phyloP scores from a whole-genome alignment of 2,113 vertebrate species.

The Dromas ardeola region DNA sequence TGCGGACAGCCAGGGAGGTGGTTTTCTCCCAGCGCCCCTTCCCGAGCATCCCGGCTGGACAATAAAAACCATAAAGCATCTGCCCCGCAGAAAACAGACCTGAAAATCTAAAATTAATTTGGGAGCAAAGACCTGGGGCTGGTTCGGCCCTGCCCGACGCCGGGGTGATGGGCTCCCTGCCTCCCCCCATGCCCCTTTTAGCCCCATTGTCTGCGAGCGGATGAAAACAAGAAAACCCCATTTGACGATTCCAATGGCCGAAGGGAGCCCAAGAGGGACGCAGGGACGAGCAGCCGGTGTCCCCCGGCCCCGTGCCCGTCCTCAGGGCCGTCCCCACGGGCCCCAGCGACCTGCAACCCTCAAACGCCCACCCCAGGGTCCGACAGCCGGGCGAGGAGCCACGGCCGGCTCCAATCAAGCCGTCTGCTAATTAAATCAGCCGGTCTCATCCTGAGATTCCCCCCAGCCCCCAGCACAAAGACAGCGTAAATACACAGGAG shows the following conservation, averaged over 20 bases:
- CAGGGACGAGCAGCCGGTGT: rapidly evolving
- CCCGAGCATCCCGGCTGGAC: not conserved
- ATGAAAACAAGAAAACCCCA: not conserved
- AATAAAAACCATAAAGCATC: not conserved
- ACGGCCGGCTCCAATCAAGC: rapidly evolving
- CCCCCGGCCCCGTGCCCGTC: not conserved
- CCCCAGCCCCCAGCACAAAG: not conserved
- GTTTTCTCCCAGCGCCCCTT: not conserved
- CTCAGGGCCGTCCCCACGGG: not conserved
- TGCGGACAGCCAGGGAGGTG: not conserved
- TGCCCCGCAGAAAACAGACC: not conserved
- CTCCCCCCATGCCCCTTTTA: not conserved
- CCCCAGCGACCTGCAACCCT: not conserved
- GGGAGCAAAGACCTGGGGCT: not conserved
- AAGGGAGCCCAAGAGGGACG: not conserved
- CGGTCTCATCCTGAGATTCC: not conserved
- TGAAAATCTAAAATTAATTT: not conserved
- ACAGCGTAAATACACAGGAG: not conserved
- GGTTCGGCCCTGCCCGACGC: not conserved
- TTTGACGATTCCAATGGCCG: rapidly evolving
- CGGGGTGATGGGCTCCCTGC: not conserved
- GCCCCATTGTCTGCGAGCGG: not conserved
- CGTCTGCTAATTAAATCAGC: not conserved
- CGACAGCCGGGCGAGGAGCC: not conserved
- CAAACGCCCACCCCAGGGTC: rapidly evolving